Conservation (phyloP, 2,113 vertebrate species). For the Desmodus rotundus region DNA sequence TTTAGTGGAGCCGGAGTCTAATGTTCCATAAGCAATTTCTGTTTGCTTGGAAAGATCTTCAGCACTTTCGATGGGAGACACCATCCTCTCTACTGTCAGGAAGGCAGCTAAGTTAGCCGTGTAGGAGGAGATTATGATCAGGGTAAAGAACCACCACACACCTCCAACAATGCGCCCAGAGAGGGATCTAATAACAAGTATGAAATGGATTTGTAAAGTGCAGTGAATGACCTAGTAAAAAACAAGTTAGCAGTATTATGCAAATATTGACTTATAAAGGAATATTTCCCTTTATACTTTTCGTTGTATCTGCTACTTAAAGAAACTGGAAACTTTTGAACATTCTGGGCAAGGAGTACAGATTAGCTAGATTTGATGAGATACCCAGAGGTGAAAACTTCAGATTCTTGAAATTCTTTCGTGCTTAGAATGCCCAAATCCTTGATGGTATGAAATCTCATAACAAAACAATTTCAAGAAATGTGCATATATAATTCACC, state of each 20-base stretch:
- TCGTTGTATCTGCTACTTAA: not conserved
- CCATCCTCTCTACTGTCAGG: slow-evolving; percentile 99
- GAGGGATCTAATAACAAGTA: slow-evolving; percentile 92
- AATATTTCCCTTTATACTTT: slow-evolving; percentile 21
- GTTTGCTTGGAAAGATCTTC: slow-evolving; percentile 98
- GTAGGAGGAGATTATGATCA: slow-evolving; percentile 99
- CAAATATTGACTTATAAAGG: slow-evolving; percentile 61
- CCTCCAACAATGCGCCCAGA: slow-evolving; percentile 99
- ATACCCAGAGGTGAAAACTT: slow-evolving; percentile 32
- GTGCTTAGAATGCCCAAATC: slow-evolving; percentile 38
- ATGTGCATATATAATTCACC: slow-evolving; percentile 22
- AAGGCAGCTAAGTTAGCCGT: slow-evolving; percentile 99
- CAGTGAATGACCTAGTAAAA: slow-evolving; percentile 77
- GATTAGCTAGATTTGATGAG: not conserved
- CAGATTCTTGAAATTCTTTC: slow-evolving; percentile 29
- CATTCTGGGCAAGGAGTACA: not conserved
- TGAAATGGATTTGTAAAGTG: slow-evolving; percentile 83
- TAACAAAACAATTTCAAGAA: slow-evolving; percentile 57
- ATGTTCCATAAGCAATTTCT: slow-evolving; percentile 97
- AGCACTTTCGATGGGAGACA: slow-evolving; percentile 98
- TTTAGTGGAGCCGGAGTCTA: slow-evolving; percentile 99
- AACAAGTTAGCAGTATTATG: slow-evolving; percentile 69
- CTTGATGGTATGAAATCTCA: slow-evolving; percentile 29
- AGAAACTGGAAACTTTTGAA: slow-evolving; percentile 33
- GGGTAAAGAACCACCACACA: slow-evolving; percentile 99